Conservation (phyloP, 1,140 invertebrate species). For the Drosophila suzukii region DNA sequence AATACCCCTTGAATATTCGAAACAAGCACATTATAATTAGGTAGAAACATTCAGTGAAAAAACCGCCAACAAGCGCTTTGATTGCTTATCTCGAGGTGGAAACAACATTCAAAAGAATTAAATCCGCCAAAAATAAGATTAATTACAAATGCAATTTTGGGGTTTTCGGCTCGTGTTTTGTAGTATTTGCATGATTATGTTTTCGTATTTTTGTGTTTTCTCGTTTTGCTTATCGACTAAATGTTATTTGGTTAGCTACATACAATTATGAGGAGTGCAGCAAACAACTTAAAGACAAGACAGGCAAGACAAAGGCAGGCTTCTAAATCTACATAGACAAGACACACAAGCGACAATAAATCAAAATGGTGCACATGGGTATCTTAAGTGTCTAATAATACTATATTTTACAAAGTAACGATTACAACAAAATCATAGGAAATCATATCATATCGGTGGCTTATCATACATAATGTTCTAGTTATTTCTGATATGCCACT, state of each 20-base stretch:
- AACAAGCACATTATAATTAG: constrained; percentile 34
- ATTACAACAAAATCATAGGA: constrained; percentile 28
- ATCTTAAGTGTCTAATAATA: constrained; percentile 15
- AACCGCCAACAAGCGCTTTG: constrained; percentile 42
- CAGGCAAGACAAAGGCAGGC: constrained; percentile 28
- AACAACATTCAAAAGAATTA: constrained; percentile 39
- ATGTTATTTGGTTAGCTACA: constrained; percentile 41
- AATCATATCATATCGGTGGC: constrained; percentile 15
- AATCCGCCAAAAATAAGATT: constrained; percentile 27
- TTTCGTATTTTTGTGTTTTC: constrained; percentile 18
- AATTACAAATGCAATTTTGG: constrained; percentile 58
- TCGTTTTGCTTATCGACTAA: constrained; percentile 22
- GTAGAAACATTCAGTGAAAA: constrained; percentile 32
- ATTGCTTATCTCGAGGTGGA: constrained; percentile 33
- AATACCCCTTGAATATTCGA: constrained; percentile 39
- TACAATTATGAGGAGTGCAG: constrained; percentile 21
- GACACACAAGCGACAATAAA: constrained; percentile 37
- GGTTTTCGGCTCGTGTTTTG: constrained; percentile 27
- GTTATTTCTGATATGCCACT: constrained; percentile 6
- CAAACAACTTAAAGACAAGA: constrained; percentile 33
- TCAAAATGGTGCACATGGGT: constrained; percentile 20
- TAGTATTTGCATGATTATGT: constrained; percentile 36
- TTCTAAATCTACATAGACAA: constrained; percentile 44
- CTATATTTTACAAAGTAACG: constrained; percentile 13
- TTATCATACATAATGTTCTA: constrained; percentile 23